Evolutionary conservation across 2,888 invertebrate genomes (phyloP).

Genomic region (Didymodactylos carnosus): DNA sequence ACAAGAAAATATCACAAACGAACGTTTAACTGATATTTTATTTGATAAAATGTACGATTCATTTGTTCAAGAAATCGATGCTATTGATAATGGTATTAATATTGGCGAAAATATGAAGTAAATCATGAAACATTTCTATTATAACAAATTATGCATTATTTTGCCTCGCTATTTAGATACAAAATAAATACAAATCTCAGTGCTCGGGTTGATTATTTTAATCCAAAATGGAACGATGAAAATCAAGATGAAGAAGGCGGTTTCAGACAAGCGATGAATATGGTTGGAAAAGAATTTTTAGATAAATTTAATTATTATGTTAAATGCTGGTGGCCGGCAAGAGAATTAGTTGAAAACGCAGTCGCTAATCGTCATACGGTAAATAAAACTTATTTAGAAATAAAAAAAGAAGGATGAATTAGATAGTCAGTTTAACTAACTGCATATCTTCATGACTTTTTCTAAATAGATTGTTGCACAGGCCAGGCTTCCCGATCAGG

Average conservation of each 20-base stretch:
- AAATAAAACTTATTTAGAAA: background rate
- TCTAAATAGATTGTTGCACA: no score
- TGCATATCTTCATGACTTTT: no score
- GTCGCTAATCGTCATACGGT: constrained; percentile 44
- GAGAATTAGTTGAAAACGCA: constrained; percentile 52
- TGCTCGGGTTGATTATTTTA: constrained; percentile 52
- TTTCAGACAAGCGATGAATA: constrained; percentile 55
- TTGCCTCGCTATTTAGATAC: constrained; percentile 38
- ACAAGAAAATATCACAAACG: constrained; percentile 33
- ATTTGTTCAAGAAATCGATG: constrained; percentile 80
- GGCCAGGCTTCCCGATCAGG: no score
- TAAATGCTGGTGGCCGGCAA: constrained; percentile 66
- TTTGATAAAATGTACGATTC: constrained; percentile 52
- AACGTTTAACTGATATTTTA: constrained; percentile 25
- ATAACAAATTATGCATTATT: background rate
- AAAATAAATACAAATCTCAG: constrained; percentile 58
- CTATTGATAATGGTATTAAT: constrained; percentile 82
- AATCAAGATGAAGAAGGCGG: constrained; percentile 39
- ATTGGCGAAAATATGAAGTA: constrained; percentile 13
- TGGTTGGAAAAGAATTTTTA: constrained; percentile 59
- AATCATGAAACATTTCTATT: background rate
- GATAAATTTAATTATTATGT: constrained; percentile 45
- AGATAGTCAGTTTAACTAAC: no score
- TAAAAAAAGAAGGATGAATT: background rate
- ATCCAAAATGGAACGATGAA: constrained; percentile 56